Evolutionary conservation across 2,797 vertebrate genomes (phyloP).

Genomic region (Hephaestus fuliginosus): DNA sequence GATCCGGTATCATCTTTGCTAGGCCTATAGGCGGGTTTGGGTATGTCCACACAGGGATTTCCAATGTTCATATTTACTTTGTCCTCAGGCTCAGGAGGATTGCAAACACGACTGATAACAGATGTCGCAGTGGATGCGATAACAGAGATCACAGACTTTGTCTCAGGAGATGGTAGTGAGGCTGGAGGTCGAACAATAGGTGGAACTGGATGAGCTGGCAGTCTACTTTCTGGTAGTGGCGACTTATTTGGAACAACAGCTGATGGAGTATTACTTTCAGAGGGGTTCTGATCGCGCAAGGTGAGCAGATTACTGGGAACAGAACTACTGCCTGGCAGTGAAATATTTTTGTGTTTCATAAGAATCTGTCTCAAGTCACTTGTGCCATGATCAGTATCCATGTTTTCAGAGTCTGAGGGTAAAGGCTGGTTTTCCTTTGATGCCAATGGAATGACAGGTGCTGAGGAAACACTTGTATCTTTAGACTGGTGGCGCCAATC

Average conservation of each 20-base stretch:
- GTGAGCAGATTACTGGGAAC: conserved; percentile 82
- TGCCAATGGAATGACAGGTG: conserved; percentile 79
- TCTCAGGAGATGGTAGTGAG: conserved; percentile 85
- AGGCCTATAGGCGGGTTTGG: conserved; percentile 89
- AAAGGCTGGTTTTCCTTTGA: conserved; percentile 82
- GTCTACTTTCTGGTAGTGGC: conserved; percentile 84
- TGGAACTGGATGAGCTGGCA: conserved; percentile 74
- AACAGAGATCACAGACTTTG: conserved; percentile 89
- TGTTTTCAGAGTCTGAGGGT: conserved; percentile 89
- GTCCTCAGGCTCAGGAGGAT: conserved; percentile 92
- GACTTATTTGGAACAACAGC: conserved; percentile 81
- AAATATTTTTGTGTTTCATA: conserved; percentile 92
- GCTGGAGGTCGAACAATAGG: conserved; percentile 79
- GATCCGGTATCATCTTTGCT: conserved; percentile 89
- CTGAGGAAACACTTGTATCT: conserved; percentile 84
- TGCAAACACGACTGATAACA: conserved; percentile 96
- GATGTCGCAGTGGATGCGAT: conserved; percentile 96
- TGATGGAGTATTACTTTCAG: conserved; percentile 70
- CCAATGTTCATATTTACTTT: conserved; percentile 87
- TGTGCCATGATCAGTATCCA: conserved; percentile 88
- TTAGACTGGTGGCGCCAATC: conserved; percentile 92
- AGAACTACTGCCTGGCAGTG: conserved; percentile 80
- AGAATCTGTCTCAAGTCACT: conserved; percentile 97
- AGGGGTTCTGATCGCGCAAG: conserved; percentile 86
- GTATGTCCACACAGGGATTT: conserved; percentile 86